Evolutionary conservation across 1,140 invertebrate species (phyloP).

Genomic region (Drosophila arizonae): DNA sequence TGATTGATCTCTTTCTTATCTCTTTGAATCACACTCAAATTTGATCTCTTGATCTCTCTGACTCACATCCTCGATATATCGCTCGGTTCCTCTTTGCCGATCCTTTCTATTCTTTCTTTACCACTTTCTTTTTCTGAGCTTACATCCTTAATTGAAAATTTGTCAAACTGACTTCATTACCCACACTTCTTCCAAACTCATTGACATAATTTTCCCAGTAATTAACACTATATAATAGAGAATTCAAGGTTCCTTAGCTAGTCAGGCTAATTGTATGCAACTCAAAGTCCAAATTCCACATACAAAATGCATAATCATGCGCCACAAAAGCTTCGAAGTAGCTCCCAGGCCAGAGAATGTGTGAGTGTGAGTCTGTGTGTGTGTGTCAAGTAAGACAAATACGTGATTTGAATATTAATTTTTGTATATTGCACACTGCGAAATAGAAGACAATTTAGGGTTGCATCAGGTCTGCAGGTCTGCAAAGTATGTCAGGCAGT

Average conservation of each 20-base stretch:
- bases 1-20: too few species aligned
- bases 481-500: constrained; percentile 61
- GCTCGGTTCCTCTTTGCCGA: too few species aligned
- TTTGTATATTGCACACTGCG: constrained; percentile 35
- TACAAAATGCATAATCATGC: constrained; percentile 78
- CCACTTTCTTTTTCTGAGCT: too few species aligned
- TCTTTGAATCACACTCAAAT: too few species aligned
- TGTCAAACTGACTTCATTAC: too few species aligned
- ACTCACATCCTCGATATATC: too few species aligned
- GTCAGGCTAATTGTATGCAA: constrained; percentile 50
- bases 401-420: constrained; percentile 77
- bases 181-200: constrained; percentile 1
- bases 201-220: constrained; percentile 61
- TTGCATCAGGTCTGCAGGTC: neutral
- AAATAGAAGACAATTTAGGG: constrained; percentile 12
- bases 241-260: constrained; percentile 60
- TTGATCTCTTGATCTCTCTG: too few species aligned
- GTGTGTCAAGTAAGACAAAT: constrained; percentile 61
- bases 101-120: neutral
- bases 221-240: constrained; percentile 36
- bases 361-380: constrained; percentile 16
- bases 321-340: constrained; percentile 20
- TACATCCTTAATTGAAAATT: too few species aligned
- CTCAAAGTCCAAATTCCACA: constrained; percentile 58
- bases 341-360: neutral